Percentiles rank a stretch among this genome's conserved stretches.
phyloP scores from a whole-genome alignment of 2,797 vertebrate genomes.

The Pempheris klunzingeri region DNA sequence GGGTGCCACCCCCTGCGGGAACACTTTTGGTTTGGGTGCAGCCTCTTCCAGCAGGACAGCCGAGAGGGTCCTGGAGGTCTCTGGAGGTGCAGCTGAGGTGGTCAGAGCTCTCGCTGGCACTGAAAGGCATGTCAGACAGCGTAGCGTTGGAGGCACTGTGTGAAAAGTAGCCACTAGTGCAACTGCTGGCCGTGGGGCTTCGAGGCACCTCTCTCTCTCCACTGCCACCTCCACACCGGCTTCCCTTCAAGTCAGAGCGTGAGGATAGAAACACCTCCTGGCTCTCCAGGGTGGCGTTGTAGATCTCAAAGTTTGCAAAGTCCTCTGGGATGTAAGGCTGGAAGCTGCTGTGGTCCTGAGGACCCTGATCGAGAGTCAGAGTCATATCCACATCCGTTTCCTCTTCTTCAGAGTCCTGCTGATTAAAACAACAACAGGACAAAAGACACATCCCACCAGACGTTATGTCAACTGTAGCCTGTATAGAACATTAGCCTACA shows the following conservation, averaged over 20 bases:
- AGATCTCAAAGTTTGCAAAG: slow-evolving; percentile 98
- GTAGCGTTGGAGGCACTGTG: slow-evolving; percentile 97
- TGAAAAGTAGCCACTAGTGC: slow-evolving; percentile 98
- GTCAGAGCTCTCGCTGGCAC: slow-evolving; percentile 93
- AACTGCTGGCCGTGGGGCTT: slow-evolving; percentile 96
- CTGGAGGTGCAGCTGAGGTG: slow-evolving; percentile 86
- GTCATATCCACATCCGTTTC: slow-evolving; percentile 85
- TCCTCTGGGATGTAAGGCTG: slow-evolving; percentile 93
- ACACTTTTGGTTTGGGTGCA: slow-evolving; percentile 82
- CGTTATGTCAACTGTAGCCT: slow-evolving; percentile 32
- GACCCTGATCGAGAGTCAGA: slow-evolving; percentile 70
- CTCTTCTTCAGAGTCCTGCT: slow-evolving; percentile 96
- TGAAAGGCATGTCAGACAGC: slow-evolving; percentile 93
- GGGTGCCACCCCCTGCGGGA: slow-evolving; percentile 76
- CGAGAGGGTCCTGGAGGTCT: slow-evolving; percentile 82
- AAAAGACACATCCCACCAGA: slow-evolving; percentile 47
- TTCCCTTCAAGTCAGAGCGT: slow-evolving; percentile 60
- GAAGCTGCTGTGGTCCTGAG: slow-evolving; percentile 82
- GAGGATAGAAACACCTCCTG: slow-evolving; percentile 63
- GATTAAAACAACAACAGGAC: slow-evolving; percentile 63
- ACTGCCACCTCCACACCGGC: slow-evolving; percentile 51
- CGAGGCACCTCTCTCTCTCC: slow-evolving; percentile 90
- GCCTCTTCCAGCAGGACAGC: slow-evolving; percentile 62
- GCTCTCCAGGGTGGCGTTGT: slow-evolving; percentile 93
- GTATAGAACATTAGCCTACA: background rate